A percentile compares a stretch with the other conserved stretches of the same genome.
phyloP scores from a whole-genome alignment of 1,140 invertebrate species.

The Drosophila kikkawai region DNA sequence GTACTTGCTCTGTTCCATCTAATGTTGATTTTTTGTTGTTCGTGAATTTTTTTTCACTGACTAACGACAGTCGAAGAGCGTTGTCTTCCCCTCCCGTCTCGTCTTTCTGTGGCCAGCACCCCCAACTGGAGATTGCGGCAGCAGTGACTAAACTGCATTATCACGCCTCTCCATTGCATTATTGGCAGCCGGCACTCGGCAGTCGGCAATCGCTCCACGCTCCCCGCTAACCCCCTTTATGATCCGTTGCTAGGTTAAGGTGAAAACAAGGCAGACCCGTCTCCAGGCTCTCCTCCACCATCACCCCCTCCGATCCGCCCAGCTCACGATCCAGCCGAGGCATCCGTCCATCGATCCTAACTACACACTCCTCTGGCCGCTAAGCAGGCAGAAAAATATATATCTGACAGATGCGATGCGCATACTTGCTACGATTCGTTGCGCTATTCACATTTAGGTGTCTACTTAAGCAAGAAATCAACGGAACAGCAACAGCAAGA shows the following conservation, averaged over 20 bases:
- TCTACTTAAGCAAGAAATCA: conserved; percentile 77
- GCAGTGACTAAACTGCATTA: conserved; percentile 83
- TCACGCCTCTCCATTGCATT: conserved; percentile 82
- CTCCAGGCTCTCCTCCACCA: conserved; percentile 12
- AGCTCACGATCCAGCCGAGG: conserved; percentile 23
- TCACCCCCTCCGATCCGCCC: not conserved
- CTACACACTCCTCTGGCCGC: conserved; percentile 66
- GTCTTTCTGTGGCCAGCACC: conserved; percentile 21
- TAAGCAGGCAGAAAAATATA: conserved; percentile 78
- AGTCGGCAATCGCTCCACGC: not conserved
- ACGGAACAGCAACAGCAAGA: conserved; percentile 30
- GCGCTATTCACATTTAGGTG: conserved; percentile 83
- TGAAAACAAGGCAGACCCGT: conserved; percentile 70
- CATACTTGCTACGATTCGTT: conserved; percentile 77
- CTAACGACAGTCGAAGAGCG: conserved; percentile 56
- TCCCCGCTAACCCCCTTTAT: conserved; percentile 27
- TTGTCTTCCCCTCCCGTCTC: not conserved
- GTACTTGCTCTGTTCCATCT: conserved; percentile 4
- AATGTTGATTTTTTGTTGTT: conserved; percentile 30
- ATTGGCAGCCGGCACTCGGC: conserved; percentile 65
- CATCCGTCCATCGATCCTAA: conserved; percentile 70
- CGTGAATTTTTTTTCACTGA: conserved; percentile 42
- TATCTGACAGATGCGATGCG: conserved; percentile 81
- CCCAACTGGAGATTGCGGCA: conserved; percentile 34
- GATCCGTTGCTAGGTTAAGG: conserved; percentile 63